phyloP scores from a whole-genome alignment of 2,888 invertebrate species.

The Cataglyphis altisquamis region DNA sequence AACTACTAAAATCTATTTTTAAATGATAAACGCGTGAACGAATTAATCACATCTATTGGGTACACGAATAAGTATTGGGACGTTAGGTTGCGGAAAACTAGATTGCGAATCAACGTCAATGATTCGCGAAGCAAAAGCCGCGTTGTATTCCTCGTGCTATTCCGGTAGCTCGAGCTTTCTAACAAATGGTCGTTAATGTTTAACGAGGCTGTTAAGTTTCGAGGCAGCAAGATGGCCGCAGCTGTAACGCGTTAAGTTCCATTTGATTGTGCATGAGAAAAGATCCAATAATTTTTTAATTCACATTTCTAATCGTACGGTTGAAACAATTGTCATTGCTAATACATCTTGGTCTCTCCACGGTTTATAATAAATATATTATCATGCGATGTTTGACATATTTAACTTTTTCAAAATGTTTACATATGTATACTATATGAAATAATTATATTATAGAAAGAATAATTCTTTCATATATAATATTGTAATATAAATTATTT shows the following conservation, averaged over 20 bases:
- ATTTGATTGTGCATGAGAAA: conserved; percentile 52
- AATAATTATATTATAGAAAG: background rate
- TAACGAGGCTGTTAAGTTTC: conserved; percentile 82
- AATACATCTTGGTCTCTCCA: background rate
- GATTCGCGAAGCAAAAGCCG: conserved; percentile 61
- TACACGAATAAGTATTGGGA: conserved; percentile 7
- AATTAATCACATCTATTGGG: background rate
- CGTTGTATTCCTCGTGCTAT: conserved; percentile 76
- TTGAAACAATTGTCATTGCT: background rate
- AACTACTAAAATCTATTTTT: background rate
- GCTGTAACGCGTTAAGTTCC: conserved; percentile 77
- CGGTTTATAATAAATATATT: background rate
- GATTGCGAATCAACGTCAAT: conserved; percentile 60
- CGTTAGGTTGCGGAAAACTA: conserved; percentile 16
- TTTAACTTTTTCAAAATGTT: background rate
- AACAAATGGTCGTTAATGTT: conserved; percentile 83
- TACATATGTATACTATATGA: background rate
- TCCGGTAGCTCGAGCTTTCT: conserved; percentile 79
- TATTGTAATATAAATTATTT: background rate
- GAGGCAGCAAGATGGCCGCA: conserved; percentile 83
- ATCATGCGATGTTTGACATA: background rate
- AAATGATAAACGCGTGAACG: background rate
- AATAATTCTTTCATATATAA: background rate
- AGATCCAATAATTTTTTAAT: conserved; percentile 14
- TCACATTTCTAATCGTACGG: background rate